Conservation (phyloP, 2,888 invertebrate species). For the Leptodirus hochenwartii region DNA sequence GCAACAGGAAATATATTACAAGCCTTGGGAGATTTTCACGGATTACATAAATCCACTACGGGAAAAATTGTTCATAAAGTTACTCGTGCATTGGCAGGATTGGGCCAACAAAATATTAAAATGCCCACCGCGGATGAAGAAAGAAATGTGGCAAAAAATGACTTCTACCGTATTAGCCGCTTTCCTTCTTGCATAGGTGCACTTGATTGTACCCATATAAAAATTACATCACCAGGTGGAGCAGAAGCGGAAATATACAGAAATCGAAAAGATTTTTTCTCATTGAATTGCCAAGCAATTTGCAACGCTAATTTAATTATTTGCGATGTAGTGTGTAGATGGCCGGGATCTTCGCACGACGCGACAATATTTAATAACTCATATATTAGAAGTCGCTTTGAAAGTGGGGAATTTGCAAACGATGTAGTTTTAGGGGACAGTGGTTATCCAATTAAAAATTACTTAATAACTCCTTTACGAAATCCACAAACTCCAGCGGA, state of each 20-base stretch:
- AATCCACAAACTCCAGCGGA: conserved; percentile 9
- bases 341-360: conserved; percentile 18
- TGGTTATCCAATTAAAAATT: conserved; percentile 15
- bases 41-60: too few relatives aligned
- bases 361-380: conserved; percentile 18
- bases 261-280: conserved; percentile 15
- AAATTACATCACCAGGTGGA: conserved; percentile 12
- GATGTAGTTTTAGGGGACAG: conserved; percentile 14
- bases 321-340: conserved; percentile 12
- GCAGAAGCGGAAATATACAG: conserved; percentile 13
- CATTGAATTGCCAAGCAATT: conserved; percentile 15
- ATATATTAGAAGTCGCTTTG: conserved; percentile 12
- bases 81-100: too few relatives aligned
- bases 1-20: too few relatives aligned
- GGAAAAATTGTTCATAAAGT: too few relatives aligned
- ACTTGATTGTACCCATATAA: conserved; percentile 10
- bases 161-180: too few relatives aligned
- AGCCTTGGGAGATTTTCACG: too few relatives aligned
- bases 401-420: conserved; percentile 11
- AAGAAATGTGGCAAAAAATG: too few relatives aligned
- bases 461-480: too few relatives aligned
- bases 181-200: conserved; percentile 9
- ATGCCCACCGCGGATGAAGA: too few relatives aligned
- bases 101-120: too few relatives aligned
- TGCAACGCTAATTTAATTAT: conserved; percentile 10